Conservation (phyloP, 2,888 invertebrate species). For the Caenorhabditis sp. region DNA sequence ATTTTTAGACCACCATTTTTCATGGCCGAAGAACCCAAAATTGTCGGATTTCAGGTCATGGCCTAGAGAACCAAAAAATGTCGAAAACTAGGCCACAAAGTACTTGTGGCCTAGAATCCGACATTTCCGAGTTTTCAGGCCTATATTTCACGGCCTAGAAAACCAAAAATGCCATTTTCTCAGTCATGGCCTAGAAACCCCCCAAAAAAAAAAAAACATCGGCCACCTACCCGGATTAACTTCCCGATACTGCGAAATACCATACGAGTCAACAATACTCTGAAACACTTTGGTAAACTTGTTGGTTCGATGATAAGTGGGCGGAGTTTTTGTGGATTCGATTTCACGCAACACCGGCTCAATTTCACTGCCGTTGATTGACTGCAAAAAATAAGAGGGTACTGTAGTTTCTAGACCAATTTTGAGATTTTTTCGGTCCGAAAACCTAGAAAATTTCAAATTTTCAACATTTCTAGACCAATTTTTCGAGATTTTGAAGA, state of each 20-base stretch:
- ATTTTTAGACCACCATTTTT: too few relatives aligned
- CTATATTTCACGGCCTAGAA: too few relatives aligned
- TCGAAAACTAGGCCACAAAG: too few relatives aligned
- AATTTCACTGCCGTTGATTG: constrained; percentile 86
- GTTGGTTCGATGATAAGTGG: constrained; percentile 93
- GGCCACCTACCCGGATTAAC: constrained; percentile 90
- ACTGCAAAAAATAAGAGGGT: constrained; percentile 73
- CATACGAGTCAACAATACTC: constrained; percentile 92
- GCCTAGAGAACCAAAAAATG: too few relatives aligned
- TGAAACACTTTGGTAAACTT: constrained; percentile 96
- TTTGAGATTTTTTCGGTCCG: too few relatives aligned
- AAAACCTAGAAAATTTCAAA: not conserved
- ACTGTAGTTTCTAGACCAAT: too few relatives aligned
- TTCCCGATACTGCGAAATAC: constrained; percentile 92
- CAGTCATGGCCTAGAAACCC: not conserved
- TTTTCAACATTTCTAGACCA: constrained; percentile 3
- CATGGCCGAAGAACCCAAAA: too few relatives aligned
- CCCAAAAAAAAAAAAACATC: constrained; percentile 59
- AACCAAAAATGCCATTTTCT: too few relatives aligned
- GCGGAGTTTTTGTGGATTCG: constrained; percentile 86
- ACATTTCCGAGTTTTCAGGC: too few relatives aligned
- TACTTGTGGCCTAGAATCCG: too few relatives aligned
- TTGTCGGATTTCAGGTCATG: too few relatives aligned
- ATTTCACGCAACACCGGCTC: constrained; percentile 94
- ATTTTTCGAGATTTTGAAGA: too few relatives aligned